Percentiles rank a stretch among this genome's conserved stretches.
These are phyloP conservation scores for Troides helena DNA, from an alignment of 2,888 invertebrate genomes.

Conservation along the genomic window DNA sequence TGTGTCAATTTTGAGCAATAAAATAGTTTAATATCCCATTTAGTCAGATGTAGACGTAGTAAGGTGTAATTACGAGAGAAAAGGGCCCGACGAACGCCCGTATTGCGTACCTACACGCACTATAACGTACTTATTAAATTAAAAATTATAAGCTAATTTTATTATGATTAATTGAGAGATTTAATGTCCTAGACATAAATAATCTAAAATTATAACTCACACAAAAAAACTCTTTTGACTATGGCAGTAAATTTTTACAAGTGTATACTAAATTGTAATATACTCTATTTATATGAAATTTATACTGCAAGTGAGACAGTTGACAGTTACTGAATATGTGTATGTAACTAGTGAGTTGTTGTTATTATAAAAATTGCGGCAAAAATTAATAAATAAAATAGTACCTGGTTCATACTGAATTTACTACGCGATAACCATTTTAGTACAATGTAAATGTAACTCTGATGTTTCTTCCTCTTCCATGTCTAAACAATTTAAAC, in stretches of 20 bases:
- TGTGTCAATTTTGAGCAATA: constrained; percentile 75
- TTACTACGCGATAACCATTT: too few species aligned
- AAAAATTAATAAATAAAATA: not conserved
- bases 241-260: too few species aligned
- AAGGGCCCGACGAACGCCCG: constrained; percentile 38
- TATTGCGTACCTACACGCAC: constrained; percentile 31
- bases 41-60: constrained; percentile 68
- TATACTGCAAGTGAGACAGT: not conserved
- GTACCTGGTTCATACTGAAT: not conserved
- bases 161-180: constrained; percentile 10
- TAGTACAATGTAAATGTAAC: too few species aligned
- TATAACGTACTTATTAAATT: constrained; percentile 27
- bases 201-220: not conserved
- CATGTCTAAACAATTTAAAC: too few species aligned
- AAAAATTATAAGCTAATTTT: constrained; percentile 9
- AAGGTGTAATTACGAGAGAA: constrained; percentile 65
- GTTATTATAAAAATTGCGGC: not conserved
- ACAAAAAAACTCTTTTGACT: too few species aligned
- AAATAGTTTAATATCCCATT: constrained; percentile 79
- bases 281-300: not conserved
- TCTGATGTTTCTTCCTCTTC: too few species aligned
- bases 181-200: not conserved
- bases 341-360: not conserved
- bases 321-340: not conserved
- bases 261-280: too few species aligned